Evolutionary conservation across 2,113 vertebrate genomes (phyloP).

Genomic region (Percina caprodes): DNA sequence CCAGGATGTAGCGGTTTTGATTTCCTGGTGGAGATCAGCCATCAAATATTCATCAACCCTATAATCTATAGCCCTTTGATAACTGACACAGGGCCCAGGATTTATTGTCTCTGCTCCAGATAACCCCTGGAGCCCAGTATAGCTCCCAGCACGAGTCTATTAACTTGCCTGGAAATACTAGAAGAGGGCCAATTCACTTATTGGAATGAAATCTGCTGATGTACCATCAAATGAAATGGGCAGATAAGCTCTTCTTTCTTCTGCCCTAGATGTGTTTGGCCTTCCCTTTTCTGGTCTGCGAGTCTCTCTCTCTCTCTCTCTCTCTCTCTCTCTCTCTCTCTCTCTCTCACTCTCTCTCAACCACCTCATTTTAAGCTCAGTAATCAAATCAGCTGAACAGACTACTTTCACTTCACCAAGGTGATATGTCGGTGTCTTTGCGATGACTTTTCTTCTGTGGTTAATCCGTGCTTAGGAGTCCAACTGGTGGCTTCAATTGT

Average conservation of each 20-base stretch:
- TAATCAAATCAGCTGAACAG: constrained; percentile 54
- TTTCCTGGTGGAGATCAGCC: constrained; percentile 55
- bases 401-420: constrained; percentile 39
- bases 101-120: constrained; percentile 58
- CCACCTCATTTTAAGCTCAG: background rate
- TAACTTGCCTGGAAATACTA: constrained; percentile 44
- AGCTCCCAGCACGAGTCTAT: constrained; percentile 34
- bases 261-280: constrained; percentile 45
- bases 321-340: background rate
- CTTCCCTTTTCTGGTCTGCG: constrained; percentile 18
- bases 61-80: constrained; percentile 64
- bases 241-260: constrained; percentile 48
- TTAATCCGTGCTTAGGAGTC: constrained; percentile 50
- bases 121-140: constrained; percentile 6
- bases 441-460: constrained; percentile 46
- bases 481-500: constrained; percentile 54
- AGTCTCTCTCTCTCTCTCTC: constrained; percentile 6
- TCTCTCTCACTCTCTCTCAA: background rate
- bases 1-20: constrained; percentile 17
- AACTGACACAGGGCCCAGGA: constrained; percentile 42
- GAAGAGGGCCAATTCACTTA: constrained; percentile 34
- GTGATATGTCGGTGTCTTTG: constrained; percentile 48
- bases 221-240: constrained; percentile 22
- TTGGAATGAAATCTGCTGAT: constrained; percentile 75
- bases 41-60: constrained; percentile 72